Base-by-base conservation (phyloP, 2,888 invertebrate genomes). In the Caenorhabditis sp. region DNA sequence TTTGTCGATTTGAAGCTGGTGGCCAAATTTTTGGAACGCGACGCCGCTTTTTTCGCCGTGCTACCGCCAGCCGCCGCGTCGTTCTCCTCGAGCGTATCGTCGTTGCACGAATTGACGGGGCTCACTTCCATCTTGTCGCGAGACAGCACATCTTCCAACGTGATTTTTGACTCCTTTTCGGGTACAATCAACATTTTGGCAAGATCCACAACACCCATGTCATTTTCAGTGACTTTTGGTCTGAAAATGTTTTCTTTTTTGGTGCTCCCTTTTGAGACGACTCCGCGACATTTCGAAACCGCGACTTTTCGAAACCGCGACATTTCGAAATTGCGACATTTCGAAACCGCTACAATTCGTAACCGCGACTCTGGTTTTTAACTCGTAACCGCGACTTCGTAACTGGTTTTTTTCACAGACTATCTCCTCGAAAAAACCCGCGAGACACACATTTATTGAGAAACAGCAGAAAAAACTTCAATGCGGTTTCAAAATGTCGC, bases 151-250 rank as follows among this genome's bases (percentile, higher is more conserved):
- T 53, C 53, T 3, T 59, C 66, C 59, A 26, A 36, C 12, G 60
- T 58, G 26, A 71, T 58, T 49, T 58, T 67, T 27, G 49, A 19
- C 23, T 31, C 49, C 5, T 43, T 50, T 14, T 58, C 58, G 0
- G 67, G 64, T 2, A 64, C 49, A 53, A 50, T 58, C 61, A 71
- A 27, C 14, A 71, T 21, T 26, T 67, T 61, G 27, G 51, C 43
- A 19, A 71, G n/a, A 21, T 71, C 64, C 8, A 71, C 59, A 24
- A 66, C 67, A 10, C 55, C 60, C 71, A 71, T 67, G 43, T 71
- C 71, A 19, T 60, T 55, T 27, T 66, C 66, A 2, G 66, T 71
- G 1, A 71, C 71, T 24, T 23, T 43, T 26, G 71, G 71, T 31
- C 71, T 71, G 51, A n/a, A 64, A 50, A 26, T 24, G n/a, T n/a